A percentile compares a stretch with the other conserved stretches of the same genome.
These are phyloP conservation scores for Nestor notabilis DNA, from an alignment of 2,113 vertebrate genomes.

Conservation along the genomic window DNA sequence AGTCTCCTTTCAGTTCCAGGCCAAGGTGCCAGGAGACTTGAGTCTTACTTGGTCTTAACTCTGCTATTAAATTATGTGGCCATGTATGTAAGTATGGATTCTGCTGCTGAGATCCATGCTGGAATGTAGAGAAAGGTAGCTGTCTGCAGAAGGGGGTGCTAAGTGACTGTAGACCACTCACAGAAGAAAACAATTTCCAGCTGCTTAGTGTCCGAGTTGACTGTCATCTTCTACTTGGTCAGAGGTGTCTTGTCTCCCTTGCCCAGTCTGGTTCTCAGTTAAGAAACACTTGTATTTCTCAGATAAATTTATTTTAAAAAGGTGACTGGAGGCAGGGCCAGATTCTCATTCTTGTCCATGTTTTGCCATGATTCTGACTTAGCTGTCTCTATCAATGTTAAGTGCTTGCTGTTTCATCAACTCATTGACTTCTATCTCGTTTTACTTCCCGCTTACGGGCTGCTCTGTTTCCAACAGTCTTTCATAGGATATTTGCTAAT, in stretches of 20 bases:
- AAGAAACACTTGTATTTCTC: background rate
- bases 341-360: background rate
- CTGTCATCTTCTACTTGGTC: background rate
- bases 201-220: background rate
- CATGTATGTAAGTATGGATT: background rate
- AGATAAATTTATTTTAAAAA: background rate
- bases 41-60: background rate
- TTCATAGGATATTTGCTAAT: constrained; percentile 91
- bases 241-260: background rate
- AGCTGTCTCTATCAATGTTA: constrained; percentile 64
- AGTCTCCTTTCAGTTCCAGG: background rate
- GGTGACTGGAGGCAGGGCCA: background rate
- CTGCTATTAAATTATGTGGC: background rate
- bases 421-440: constrained; percentile 80
- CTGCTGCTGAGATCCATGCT: background rate
- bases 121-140: background rate
- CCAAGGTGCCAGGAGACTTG: background rate
- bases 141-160: background rate
- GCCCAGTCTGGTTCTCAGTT: background rate
- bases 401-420: constrained; percentile 77
- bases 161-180: background rate
- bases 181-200: background rate
- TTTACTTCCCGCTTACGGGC: constrained; percentile 85
- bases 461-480: constrained; percentile 86
- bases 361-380: background rate